Conservation (phyloP, 2,113 vertebrate species). For the Ahaetulla prasina region DNA sequence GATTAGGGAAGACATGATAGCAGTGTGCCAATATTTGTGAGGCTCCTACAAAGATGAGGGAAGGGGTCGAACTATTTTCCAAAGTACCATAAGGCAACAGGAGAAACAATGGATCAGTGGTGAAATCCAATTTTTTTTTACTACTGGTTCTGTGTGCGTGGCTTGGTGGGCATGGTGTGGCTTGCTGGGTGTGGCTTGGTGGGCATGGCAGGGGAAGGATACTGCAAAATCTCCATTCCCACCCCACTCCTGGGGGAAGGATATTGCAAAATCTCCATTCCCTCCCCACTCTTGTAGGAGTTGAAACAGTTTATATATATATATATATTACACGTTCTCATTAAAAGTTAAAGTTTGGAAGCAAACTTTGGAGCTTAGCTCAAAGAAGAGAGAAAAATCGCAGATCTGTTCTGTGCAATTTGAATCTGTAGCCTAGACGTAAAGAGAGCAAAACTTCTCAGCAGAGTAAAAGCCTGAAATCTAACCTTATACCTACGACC, state of each 20-base stretch:
- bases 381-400: neutral
- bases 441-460: neutral
- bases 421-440: neutral
- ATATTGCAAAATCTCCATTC: too few species aligned
- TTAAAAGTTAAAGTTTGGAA: neutral
- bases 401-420: neutral
- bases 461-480: slow-evolving; percentile 2
- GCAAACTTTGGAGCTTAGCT: slow-evolving; percentile 5
- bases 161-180: too few species aligned
- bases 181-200: too few species aligned
- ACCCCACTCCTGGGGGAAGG: too few species aligned
- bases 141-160: too few species aligned
- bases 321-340: neutral
- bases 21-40: neutral
- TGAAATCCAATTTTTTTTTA: too few species aligned
- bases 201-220: too few species aligned
- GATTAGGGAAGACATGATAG: neutral
- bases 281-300: too few species aligned
- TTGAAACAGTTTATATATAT: too few species aligned
- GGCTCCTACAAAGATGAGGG: neutral
- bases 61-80: neutral
- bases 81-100: neutral
- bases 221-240: too few species aligned
- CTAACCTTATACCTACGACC: slow-evolving; percentile 7
- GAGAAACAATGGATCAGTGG: neutral